Percentiles rank a stretch among this genome's conserved stretches.
Conservation (phyloP, 2,113 vertebrate genomes). For the Mesitornis unicolor region DNA sequence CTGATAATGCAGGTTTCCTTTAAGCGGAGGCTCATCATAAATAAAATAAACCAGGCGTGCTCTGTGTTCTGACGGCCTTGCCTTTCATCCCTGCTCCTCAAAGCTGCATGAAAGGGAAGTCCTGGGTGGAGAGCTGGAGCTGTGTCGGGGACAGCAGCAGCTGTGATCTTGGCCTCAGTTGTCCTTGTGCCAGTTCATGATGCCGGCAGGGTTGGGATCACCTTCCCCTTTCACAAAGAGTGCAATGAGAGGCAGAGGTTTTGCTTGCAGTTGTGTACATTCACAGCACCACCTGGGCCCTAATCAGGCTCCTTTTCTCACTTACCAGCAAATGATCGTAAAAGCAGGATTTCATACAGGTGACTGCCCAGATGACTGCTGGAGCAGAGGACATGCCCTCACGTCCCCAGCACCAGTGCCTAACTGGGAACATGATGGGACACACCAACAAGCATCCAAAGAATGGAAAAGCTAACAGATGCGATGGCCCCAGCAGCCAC, state of each 20-base stretch:
- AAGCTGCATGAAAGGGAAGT: neutral
- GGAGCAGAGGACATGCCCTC: neutral
- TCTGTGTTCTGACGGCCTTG: constrained; percentile 14
- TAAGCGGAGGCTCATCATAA: constrained; percentile 38
- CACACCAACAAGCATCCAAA: neutral
- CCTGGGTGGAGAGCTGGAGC: neutral
- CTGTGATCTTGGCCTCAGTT: neutral
- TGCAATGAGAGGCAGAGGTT: neutral
- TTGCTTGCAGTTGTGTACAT: rapidly evolving
- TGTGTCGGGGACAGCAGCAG: neutral
- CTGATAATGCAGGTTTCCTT: constrained; percentile 47
- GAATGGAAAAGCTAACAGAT: neutral
- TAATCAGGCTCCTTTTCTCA: neutral
- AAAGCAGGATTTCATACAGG: neutral
- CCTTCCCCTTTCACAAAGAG: neutral
- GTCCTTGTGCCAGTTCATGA: neutral
- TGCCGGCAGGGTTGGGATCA: rapidly evolving
- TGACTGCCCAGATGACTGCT: neutral
- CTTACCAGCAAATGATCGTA: neutral
- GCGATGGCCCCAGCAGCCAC: rapidly evolving
- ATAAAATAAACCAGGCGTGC: constrained; percentile 53
- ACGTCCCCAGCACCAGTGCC: neutral
- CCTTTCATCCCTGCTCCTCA: constrained; percentile 31
- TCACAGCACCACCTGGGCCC: rapidly evolving
- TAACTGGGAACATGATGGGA: neutral